These are phyloP conservation scores for Drosophila neotestacea DNA, from an alignment of 2,888 invertebrate genomes.

Conservation along the genomic window DNA sequence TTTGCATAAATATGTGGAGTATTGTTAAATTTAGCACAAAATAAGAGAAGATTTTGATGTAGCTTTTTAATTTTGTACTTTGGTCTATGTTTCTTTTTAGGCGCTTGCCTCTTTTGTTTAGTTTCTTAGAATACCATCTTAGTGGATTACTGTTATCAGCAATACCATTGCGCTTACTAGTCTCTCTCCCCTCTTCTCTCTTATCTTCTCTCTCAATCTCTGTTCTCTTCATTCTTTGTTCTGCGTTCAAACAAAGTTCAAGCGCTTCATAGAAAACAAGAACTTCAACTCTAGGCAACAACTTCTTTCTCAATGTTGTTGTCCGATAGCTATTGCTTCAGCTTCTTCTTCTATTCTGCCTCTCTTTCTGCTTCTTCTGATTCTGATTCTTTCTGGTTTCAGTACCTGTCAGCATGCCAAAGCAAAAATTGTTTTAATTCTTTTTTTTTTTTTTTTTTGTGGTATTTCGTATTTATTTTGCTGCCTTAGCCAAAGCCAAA, in stretches of 20 bases:
- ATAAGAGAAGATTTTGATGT: neutral
- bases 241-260: conserved; percentile 38
- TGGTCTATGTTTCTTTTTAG: conserved; percentile 1
- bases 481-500: conserved; percentile 45
- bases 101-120: conserved; percentile 3
- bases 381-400: conserved; percentile 43
- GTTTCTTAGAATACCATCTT: conserved; percentile 23
- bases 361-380: neutral
- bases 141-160: conserved; percentile 55
- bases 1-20: too few species aligned
- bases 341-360: conserved; percentile 7
- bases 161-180: conserved; percentile 10
- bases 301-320: conserved; percentile 27
- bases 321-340: conserved; percentile 22
- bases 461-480: conserved; percentile 7
- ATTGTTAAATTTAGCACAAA: neutral
- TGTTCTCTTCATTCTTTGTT: conserved; percentile 24
- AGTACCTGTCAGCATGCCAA: conserved; percentile 54
- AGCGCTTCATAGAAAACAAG: conserved; percentile 40
- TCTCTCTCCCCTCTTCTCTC: neutral
- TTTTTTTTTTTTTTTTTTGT: neutral
- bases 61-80: neutral
- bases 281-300: conserved; percentile 12
- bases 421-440: conserved; percentile 45
- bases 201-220: neutral